Conservation (phyloP, 2,113 vertebrate species). For the Rutilus rutilus region DNA sequence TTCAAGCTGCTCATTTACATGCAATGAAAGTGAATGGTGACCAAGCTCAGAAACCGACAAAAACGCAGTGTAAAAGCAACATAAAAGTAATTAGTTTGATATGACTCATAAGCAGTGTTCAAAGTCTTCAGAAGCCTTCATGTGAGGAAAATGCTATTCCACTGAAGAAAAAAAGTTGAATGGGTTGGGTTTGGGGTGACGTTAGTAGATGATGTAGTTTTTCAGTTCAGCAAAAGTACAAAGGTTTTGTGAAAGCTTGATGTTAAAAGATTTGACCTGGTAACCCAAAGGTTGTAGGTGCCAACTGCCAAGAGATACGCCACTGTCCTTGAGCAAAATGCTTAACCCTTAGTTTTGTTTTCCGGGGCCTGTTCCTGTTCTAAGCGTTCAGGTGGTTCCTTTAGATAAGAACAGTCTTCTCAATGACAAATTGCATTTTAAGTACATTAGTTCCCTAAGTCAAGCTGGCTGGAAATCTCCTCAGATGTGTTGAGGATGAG, state of each 20-base stretch:
- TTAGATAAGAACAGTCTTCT: slow-evolving; percentile 4
- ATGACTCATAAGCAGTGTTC: not conserved
- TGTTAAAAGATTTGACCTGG: not conserved
- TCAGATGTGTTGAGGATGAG: slow-evolving; percentile 13
- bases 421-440: slow-evolving; percentile 28
- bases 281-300: slow-evolving; percentile 3
- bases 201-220: not conserved
- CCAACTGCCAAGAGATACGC: not conserved
- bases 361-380: not conserved
- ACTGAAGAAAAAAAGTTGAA: not conserved
- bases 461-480: not conserved
- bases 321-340: slow-evolving; percentile 16
- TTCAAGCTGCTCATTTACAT: too few species aligned
- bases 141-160: not conserved
- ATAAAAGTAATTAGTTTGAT: not conserved
- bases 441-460: slow-evolving; percentile 24
- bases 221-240: not conserved
- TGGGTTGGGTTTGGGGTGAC: not conserved
- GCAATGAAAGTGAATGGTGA: too few species aligned
- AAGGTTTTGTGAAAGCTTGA: not conserved
- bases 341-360: not conserved
- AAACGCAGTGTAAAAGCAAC: not conserved
- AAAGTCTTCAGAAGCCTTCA: not conserved
- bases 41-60: not conserved
- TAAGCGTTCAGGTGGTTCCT: not conserved